Percentiles rank a stretch among this genome's conserved stretches.
Conservation (phyloP, 2,797 vertebrate genomes). For the Microcaecilia unicolor region DNA sequence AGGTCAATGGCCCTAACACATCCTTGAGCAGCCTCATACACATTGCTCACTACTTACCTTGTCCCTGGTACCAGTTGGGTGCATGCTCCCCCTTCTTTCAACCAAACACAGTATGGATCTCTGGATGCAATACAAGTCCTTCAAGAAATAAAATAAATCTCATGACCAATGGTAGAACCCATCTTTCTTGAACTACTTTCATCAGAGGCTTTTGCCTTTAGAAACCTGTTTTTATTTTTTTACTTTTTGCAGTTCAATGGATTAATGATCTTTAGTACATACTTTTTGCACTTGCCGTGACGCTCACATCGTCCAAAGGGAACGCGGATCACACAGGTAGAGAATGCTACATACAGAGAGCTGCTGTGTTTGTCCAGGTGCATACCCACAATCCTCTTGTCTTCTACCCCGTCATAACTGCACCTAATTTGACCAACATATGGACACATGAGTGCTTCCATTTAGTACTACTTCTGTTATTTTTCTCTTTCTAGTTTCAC, state of each 20-base stretch:
- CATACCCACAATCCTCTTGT: constrained; percentile 87
- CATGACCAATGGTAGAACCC: too few species aligned
- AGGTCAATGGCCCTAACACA: too few species aligned
- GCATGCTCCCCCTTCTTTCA: constrained; percentile 74
- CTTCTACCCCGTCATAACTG: constrained; percentile 83
- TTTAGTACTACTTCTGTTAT: too few species aligned
- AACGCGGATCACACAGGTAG: constrained; percentile 88
- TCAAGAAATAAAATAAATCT: too few species aligned
- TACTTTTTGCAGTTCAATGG: too few species aligned
- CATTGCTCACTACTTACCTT: constrained; percentile 63
- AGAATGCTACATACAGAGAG: constrained; percentile 80
- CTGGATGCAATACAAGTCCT: constrained; percentile 94
- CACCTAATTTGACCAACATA: constrained; percentile 66
- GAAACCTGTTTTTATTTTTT: too few species aligned
- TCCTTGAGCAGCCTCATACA: too few species aligned
- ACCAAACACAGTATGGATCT: constrained; percentile 95
- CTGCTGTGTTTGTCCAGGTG: constrained; percentile 80
- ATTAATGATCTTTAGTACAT: constrained; percentile 7
- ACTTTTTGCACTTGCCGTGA: constrained; percentile 92
- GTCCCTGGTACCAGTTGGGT: constrained; percentile 63
- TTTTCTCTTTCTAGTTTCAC: too few species aligned
- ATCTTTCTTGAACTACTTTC: too few species aligned
- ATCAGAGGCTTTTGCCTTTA: too few species aligned
- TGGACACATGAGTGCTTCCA: too few species aligned
- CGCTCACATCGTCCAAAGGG: constrained; percentile 87